A percentile compares a stretch with the other conserved stretches of the same genome.
phyloP scores from a whole-genome alignment of 2,888 invertebrate species.

The Lordiphosa fenestrarum region DNA sequence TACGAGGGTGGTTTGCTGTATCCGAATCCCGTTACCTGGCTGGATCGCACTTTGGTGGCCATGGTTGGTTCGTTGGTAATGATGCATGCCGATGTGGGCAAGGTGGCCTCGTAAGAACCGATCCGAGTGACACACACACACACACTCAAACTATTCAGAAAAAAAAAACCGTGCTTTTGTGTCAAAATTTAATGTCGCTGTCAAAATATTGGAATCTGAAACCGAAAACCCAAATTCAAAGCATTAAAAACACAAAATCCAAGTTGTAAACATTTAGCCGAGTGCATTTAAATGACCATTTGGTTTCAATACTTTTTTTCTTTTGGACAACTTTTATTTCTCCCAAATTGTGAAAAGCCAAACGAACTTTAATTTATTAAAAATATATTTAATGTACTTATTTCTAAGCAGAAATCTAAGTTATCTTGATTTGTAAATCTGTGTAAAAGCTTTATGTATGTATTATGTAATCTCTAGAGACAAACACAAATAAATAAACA shows the following conservation, averaged over 20 bases:
- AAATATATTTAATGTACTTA: conserved; percentile 56
- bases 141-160: conserved; percentile 5
- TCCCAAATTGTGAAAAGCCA: conserved; percentile 6
- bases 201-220: conserved; percentile 35
- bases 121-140: no score
- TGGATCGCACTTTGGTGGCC: conserved; percentile 93
- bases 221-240: conserved; percentile 23
- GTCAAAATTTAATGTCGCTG: conserved; percentile 57
- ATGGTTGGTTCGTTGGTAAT: conserved; percentile 87
- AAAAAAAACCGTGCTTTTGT: conserved; percentile 30
- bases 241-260: conserved; percentile 23
- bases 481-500: conserved; percentile 19
- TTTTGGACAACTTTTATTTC: conserved; percentile 22
- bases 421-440: conserved; percentile 17
- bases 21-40: conserved; percentile 95
- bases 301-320: conserved; percentile 18
- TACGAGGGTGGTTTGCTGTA: conserved; percentile 94
- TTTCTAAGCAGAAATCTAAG: conserved; percentile 54
- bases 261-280: conserved; percentile 49
- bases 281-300: conserved; percentile 64
- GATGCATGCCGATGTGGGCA: conserved; percentile 69
- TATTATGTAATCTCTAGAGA: background rate
- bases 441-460: conserved; percentile 18
- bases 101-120: conserved; percentile 40
- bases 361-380: conserved; percentile 22